phyloP scores from a whole-genome alignment of 2,113 vertebrate genomes.

The Arothron firmamentum region DNA sequence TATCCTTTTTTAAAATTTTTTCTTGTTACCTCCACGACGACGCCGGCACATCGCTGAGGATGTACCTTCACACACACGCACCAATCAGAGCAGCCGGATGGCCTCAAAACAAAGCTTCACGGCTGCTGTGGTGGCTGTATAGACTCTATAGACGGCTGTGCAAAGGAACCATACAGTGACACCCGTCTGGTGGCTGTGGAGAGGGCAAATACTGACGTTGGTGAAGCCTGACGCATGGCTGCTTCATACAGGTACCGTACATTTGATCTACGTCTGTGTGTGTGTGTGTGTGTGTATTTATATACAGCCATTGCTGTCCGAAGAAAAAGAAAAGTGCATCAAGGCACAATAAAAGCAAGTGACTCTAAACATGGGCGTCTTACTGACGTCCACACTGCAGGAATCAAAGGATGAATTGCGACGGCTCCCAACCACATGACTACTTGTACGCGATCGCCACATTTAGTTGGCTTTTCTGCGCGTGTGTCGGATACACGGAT shows the following conservation, averaged over 20 bases:
- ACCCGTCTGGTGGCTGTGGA: slow-evolving; percentile 36
- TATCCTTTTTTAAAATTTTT: slow-evolving; percentile 25
- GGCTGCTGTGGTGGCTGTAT: slow-evolving; percentile 59
- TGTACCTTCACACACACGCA: slow-evolving; percentile 47
- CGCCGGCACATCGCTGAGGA: slow-evolving; percentile 8
- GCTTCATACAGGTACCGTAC: too few relatives aligned
- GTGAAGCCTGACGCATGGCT: slow-evolving; percentile 9
- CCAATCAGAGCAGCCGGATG: slow-evolving; percentile 62
- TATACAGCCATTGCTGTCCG: slow-evolving; percentile 53
- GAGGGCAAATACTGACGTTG: slow-evolving; percentile 36
- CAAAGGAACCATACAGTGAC: slow-evolving; percentile 66
- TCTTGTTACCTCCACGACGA: slow-evolving; percentile 22
- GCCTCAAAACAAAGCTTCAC: slow-evolving; percentile 57
- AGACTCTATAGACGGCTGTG: slow-evolving; percentile 64
- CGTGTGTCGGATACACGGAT: slow-evolving; percentile 47
- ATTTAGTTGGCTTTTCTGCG: slow-evolving; percentile 61
- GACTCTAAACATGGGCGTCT: slow-evolving; percentile 67
- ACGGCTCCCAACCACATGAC: slow-evolving; percentile 51
- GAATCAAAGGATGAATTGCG: slow-evolving; percentile 44
- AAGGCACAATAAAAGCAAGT: slow-evolving; percentile 73
- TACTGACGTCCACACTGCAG: slow-evolving; percentile 45
- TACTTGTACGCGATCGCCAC: slow-evolving; percentile 47
- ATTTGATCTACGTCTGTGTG: slow-evolving; percentile 18
- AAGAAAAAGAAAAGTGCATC: slow-evolving; percentile 74
- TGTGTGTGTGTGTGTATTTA: too few relatives aligned